Evolutionary conservation across 2,797 vertebrate species (phyloP).

Genomic region (Graptemys geographica): DNA sequence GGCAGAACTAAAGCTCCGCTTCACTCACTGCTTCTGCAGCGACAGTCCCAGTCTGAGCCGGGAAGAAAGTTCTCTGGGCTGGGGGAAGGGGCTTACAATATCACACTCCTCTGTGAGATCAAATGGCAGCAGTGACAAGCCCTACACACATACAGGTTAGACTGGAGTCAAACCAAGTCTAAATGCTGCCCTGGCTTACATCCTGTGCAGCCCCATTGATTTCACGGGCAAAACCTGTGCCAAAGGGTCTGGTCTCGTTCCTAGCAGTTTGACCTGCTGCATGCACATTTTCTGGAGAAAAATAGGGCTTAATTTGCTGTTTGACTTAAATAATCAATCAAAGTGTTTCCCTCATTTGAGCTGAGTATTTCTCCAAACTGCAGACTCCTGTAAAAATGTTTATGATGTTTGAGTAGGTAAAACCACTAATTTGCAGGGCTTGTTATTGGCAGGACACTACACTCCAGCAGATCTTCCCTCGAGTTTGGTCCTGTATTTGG

Average conservation of each 20-base stretch:
- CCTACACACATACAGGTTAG: too few species aligned
- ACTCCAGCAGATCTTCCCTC: constrained; percentile 17
- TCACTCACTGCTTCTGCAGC: background rate
- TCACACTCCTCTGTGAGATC: background rate
- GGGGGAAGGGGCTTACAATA: background rate
- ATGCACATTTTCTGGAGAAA: background rate
- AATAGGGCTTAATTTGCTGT: background rate
- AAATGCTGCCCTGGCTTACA: background rate
- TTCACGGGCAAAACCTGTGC: background rate
- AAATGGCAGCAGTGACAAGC: background rate
- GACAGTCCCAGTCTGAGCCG: background rate
- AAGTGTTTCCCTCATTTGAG: constrained; percentile 13
- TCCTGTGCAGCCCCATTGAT: background rate
- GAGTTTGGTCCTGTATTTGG: constrained; percentile 26
- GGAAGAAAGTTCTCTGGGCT: background rate
- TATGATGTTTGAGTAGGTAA: constrained; percentile 14
- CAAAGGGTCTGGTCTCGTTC: background rate
- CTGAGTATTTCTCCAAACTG: background rate
- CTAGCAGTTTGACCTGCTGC: background rate
- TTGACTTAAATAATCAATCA: constrained; percentile 21
- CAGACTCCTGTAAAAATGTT: constrained; percentile 31
- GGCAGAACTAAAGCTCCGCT: too few species aligned
- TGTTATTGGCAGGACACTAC: background rate
- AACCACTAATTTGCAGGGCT: constrained; percentile 11
- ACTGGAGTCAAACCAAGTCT: background rate